phyloP scores from a whole-genome alignment of 2,797 vertebrate species.

The Lagocephalus sceleratus region DNA sequence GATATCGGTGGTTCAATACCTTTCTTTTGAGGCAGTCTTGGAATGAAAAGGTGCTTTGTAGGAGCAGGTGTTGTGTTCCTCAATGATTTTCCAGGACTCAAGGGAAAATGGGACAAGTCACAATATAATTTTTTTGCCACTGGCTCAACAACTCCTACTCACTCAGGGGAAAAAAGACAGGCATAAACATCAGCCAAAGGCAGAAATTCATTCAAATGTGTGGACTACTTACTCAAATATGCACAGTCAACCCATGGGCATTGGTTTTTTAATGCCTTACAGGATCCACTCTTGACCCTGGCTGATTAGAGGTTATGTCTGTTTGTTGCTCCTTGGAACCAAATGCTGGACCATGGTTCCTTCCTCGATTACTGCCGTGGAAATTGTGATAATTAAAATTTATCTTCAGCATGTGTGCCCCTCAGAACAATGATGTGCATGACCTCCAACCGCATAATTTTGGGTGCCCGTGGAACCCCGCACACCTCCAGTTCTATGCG shows the following conservation, averaged over 20 bases:
- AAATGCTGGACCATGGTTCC: conserved; percentile 20
- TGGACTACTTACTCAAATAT: conserved; percentile 13
- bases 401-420: conserved; percentile 6
- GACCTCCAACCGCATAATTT: conserved; percentile 18
- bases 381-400: conserved; percentile 6
- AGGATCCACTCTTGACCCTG: conserved; percentile 26
- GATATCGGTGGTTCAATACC: no score
- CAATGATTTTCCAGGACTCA: no score
- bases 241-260: conserved; percentile 3
- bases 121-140: neutral
- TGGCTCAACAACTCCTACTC: neutral
- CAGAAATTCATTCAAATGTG: conserved; percentile 11
- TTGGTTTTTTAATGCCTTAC: conserved; percentile 21
- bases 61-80: no score
- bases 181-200: conserved; percentile 11
- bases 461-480: conserved; percentile 14
- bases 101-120: no score
- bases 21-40: no score
- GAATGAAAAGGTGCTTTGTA: no score
- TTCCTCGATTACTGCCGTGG: conserved; percentile 6
- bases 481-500: conserved; percentile 42
- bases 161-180: no score
- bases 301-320: conserved; percentile 19
- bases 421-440: conserved; percentile 4
- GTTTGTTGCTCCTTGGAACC: conserved; percentile 20